phyloP scores from a whole-genome alignment of 2,888 invertebrate species.

The Cantharis nigra region DNA sequence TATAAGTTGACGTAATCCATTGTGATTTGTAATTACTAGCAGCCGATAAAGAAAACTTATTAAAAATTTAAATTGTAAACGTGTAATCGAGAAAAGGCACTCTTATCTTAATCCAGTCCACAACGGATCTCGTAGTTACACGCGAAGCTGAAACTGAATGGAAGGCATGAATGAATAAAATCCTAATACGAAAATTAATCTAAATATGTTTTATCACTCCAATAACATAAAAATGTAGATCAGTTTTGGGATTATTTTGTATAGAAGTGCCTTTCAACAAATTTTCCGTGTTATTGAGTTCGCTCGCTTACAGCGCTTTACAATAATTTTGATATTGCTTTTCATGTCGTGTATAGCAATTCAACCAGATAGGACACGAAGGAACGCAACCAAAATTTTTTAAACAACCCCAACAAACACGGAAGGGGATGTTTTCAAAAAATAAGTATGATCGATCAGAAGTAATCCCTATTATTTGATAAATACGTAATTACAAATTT shows the following conservation, averaged over 20 bases:
- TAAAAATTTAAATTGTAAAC: constrained; percentile 27
- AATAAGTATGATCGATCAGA: not conserved
- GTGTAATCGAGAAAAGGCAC: constrained; percentile 5
- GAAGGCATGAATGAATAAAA: not conserved
- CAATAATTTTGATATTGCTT: not conserved
- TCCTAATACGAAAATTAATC: not conserved
- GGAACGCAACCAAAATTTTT: not conserved
- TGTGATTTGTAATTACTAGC: constrained; percentile 27
- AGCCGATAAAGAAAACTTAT: constrained; percentile 20
- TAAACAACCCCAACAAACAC: not conserved
- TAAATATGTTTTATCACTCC: not conserved
- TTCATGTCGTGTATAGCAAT: not conserved
- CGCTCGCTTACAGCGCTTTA: not conserved
- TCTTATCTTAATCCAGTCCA: not conserved
- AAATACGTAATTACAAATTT: not conserved
- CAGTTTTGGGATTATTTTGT: not conserved
- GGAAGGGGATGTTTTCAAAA: not conserved
- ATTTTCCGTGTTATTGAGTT: not conserved
- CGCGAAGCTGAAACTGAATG: not conserved
- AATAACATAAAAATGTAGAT: not conserved
- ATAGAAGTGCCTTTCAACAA: not conserved
- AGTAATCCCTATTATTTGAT: not conserved
- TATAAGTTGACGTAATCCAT: constrained; percentile 26
- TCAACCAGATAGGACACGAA: not conserved
- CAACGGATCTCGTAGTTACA: not conserved